These are phyloP conservation scores for Dasysyrphus tricinctus DNA, from an alignment of 2,888 invertebrate species.

Conservation along the genomic window DNA sequence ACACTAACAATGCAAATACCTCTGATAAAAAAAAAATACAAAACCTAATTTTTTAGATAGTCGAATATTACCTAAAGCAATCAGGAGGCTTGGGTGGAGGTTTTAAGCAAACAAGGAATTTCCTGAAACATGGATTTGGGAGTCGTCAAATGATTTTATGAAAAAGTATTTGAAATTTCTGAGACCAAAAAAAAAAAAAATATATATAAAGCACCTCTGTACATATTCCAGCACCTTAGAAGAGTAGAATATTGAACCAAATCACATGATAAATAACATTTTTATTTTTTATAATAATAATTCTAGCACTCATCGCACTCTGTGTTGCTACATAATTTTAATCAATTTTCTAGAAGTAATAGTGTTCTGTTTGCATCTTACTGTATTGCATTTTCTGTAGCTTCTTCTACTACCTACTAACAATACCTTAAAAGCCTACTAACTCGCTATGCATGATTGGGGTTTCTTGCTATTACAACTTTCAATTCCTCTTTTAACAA, in stretches of 20 bases:
- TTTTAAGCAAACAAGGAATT: constrained; percentile 84
- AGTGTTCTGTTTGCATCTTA: constrained; percentile 7
- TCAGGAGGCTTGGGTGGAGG: neutral
- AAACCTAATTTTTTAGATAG: neutral
- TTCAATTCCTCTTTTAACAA: neutral
- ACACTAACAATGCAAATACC: neutral
- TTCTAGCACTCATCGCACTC: constrained; percentile 24
- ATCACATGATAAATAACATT: too few relatives aligned
- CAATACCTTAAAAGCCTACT: constrained; percentile 44
- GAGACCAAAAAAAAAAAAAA: too few relatives aligned
- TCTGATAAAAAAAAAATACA: neutral
- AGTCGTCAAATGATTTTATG: constrained; percentile 82
- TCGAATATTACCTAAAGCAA: neutral
- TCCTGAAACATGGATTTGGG: constrained; percentile 89
- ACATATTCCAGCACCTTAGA: neutral
- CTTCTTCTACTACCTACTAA: constrained; percentile 17
- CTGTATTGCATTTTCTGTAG: constrained; percentile 5
- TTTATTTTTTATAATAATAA: too few relatives aligned
- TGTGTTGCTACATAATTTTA: neutral
- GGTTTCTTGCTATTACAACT: constrained; percentile 30
- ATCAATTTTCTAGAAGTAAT: neutral
- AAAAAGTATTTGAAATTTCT: constrained; percentile 43
- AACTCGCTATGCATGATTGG: constrained; percentile 45
- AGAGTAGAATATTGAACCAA: neutral
- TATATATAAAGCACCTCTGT: neutral